A percentile compares a stretch with the other conserved stretches of the same genome.
phyloP scores from a whole-genome alignment of 2,113 vertebrate genomes.

The Apeltes quadracus region DNA sequence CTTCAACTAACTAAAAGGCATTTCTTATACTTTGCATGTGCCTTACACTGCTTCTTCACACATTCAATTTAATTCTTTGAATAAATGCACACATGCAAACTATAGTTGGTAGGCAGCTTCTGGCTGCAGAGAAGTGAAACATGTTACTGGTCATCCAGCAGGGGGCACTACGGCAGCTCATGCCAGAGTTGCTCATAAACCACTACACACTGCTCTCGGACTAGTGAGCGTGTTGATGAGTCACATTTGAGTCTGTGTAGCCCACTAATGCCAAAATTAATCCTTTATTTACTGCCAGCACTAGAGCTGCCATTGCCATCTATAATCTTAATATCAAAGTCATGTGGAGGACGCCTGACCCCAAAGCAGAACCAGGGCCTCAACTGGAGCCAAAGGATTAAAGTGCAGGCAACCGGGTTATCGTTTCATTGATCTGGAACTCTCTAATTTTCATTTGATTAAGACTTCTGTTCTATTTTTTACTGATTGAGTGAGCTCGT shows the following conservation, averaged over 20 bases:
- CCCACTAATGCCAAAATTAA: neutral
- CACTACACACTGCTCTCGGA: neutral
- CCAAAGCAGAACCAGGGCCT: neutral
- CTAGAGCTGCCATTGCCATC: neutral
- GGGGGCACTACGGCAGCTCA: constrained; percentile 38
- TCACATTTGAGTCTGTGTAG: neutral
- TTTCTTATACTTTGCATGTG: neutral
- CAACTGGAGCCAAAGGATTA: neutral
- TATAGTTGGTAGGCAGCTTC: neutral
- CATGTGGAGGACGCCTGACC: neutral
- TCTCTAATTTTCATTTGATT: neutral
- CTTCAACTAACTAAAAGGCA: neutral
- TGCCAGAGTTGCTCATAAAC: neutral
- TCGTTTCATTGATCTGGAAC: neutral
- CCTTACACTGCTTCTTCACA: neutral
- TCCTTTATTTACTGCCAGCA: neutral
- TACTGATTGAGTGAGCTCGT: neutral
- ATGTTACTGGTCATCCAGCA: constrained; percentile 42
- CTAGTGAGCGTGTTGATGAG: neutral
- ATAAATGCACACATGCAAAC: neutral
- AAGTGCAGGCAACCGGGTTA: neutral
- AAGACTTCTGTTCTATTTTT: neutral
- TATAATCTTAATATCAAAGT: neutral
- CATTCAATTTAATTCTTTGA: neutral
- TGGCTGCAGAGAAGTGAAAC: neutral